Evolutionary conservation across 1,140 invertebrate genomes (phyloP).

Genomic region (Drosophila elegans): DNA sequence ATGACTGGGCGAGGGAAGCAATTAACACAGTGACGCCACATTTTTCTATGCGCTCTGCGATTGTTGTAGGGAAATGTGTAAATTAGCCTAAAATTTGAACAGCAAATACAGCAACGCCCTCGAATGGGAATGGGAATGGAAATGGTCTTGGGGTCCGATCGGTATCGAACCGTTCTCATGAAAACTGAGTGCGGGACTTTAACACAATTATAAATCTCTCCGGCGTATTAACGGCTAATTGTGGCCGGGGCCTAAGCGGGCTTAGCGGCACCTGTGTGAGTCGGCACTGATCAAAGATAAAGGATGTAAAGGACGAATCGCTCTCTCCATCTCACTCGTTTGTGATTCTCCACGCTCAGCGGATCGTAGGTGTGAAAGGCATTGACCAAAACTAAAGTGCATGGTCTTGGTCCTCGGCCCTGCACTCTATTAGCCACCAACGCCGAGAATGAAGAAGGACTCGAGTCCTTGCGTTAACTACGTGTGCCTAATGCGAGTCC

Average conservation of each 20-base stretch:
- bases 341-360: constrained; percentile 75
- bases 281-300: constrained; percentile 70
- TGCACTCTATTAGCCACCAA: constrained; percentile 76
- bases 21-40: constrained; percentile 76
- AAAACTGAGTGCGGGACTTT: constrained; percentile 68
- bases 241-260: constrained; percentile 52
- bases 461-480: constrained; percentile 76
- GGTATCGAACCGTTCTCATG: constrained; percentile 64
- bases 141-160: constrained; percentile 27
- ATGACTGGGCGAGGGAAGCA: constrained; percentile 64
- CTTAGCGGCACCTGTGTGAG: constrained; percentile 59
- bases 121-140: constrained; percentile 30
- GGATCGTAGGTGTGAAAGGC: constrained; percentile 73
- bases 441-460: constrained; percentile 28
- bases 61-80: constrained; percentile 70
- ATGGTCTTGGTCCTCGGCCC: neutral
- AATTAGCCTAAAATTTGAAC: constrained; percentile 78
- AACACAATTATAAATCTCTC: constrained; percentile 80
- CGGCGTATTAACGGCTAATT: constrained; percentile 76
- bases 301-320: constrained; percentile 38
- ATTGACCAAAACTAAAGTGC: constrained; percentile 82
- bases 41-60: constrained; percentile 45
- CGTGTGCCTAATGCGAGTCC: constrained; percentile 74
- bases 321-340: constrained; percentile 50
- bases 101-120: constrained; percentile 68